These are phyloP conservation scores for Marmota flaviventris DNA, from an alignment of 2,113 vertebrate genomes.

Conservation along the genomic window DNA sequence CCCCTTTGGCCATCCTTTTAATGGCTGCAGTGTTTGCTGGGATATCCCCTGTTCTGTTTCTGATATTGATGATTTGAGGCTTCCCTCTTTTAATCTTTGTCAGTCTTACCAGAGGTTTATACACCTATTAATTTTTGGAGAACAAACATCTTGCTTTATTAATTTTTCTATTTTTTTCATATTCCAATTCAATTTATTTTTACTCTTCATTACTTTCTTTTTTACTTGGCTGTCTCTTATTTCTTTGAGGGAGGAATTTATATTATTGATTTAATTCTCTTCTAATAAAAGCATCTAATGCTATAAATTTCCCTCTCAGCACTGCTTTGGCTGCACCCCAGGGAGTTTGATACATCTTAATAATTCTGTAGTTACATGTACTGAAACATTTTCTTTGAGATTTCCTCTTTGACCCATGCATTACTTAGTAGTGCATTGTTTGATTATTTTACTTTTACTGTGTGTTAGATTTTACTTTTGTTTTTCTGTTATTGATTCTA, in stretches of 20 bases:
- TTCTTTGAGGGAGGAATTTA: background rate
- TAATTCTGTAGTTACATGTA: background rate
- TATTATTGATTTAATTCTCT: background rate
- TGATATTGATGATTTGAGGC: background rate
- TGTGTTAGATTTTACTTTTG: background rate
- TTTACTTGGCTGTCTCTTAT: background rate
- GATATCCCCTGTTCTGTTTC: background rate
- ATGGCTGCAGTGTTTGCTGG: background rate
- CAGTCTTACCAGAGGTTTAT: background rate
- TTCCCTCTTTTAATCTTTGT: background rate
- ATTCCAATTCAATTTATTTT: background rate
- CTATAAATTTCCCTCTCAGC: background rate
- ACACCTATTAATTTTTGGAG: background rate
- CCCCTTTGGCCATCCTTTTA: background rate
- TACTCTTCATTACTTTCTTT: background rate
- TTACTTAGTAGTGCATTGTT: background rate
- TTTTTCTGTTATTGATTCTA: background rate
- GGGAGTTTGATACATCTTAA: background rate
- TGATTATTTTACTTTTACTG: background rate
- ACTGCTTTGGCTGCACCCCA: background rate
- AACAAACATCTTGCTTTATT: background rate
- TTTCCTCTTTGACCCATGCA: background rate
- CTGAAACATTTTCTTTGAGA: background rate
- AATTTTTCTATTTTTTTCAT: background rate
- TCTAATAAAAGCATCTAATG: background rate